Evolutionary conservation across 2,113 vertebrate species (phyloP), one percentile per base, ranked within the genome.

Genomic region (Gavialis gangeticus): DNA sequence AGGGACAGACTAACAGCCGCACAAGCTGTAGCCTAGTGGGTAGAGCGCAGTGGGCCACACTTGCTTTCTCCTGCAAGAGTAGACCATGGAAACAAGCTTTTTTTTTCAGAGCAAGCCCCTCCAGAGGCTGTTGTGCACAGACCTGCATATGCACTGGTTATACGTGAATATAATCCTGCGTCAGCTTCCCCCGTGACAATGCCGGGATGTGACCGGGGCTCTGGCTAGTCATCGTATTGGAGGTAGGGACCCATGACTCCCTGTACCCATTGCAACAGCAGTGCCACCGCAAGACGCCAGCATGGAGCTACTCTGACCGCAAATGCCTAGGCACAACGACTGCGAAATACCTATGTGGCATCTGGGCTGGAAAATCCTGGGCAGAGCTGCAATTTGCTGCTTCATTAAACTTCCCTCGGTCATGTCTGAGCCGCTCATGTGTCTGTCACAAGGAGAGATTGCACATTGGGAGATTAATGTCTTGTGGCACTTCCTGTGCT

Each of bases 211-310:
- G 56, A 83, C 88, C 75, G 67, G 77, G 37, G 30, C 77, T 46
- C 58, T 3, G 85, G 55, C 57, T 71, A 71, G 67, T 71, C 30
- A 22, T 5, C 22, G 67, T 71, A 24, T 37, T 46, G 34, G 69
- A 46, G 34, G 4, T n/a, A 7, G 69, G 22, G 22, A 73, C 85
- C 54, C 62, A 0, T 17, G 22, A 28, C 56, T 79, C 81, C 75
- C 85, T 89, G 78, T 76, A 28, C 75, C 46, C n/a, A 58, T 10
- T 71, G 84, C 86, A 93, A 87, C 82, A 3, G 67, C 2, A 5
- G 89, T 93, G 91, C 84, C 91, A 30, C 94, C 93, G 21, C 64
- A 28, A 88, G 96, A 94, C 79, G 27, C 85, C 96, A 92, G 91
- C 19, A 56, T 46, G 87, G 92, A 97, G 88, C 91, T 79, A 86